Evolutionary conservation across 2,797 vertebrate species (phyloP).

Genomic region (Amblyopsis hoosieri): DNA sequence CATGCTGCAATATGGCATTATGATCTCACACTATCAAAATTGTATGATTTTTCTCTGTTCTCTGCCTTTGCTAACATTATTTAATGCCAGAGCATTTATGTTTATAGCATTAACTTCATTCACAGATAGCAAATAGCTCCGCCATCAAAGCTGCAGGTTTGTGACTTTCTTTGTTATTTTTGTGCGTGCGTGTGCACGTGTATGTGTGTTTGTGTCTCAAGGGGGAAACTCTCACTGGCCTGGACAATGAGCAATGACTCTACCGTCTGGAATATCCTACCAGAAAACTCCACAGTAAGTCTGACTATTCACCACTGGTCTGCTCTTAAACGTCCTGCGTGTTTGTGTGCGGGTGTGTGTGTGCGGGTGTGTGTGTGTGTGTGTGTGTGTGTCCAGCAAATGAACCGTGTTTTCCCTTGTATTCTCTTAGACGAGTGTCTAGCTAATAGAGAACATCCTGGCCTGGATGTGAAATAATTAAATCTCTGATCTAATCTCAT

Average conservation of each 20-base stretch:
- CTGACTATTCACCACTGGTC: slow-evolving; percentile 20
- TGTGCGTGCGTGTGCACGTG: slow-evolving; percentile 14
- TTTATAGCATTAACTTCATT: no score
- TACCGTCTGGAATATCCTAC: slow-evolving; percentile 88
- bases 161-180: slow-evolving; percentile 25
- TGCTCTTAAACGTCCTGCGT: slow-evolving; percentile 16
- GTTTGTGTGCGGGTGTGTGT: slow-evolving; percentile 5
- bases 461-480: slow-evolving; percentile 77
- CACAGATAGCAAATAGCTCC: slow-evolving; percentile 7
- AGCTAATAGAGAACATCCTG: slow-evolving; percentile 81
- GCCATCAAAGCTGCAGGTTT: neutral
- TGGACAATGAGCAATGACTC: slow-evolving; percentile 93
- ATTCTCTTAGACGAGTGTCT: slow-evolving; percentile 64
- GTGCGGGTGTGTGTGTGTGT: slow-evolving; percentile 10
- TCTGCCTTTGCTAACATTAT: no score
- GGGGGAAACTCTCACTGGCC: slow-evolving; percentile 77
- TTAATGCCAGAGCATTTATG: no score
- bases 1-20: no score
- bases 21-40: no score
- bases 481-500: slow-evolving; percentile 74
- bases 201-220: slow-evolving; percentile 54
- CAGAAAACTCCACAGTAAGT: slow-evolving; percentile 89
- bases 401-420: slow-evolving; percentile 41
- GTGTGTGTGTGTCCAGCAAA: slow-evolving; percentile 30
- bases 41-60: no score